A percentile compares a stretch with the other conserved stretches of the same genome.
phyloP scores from a whole-genome alignment of 2,797 vertebrate species.

The Philypnodon macrostomus region DNA sequence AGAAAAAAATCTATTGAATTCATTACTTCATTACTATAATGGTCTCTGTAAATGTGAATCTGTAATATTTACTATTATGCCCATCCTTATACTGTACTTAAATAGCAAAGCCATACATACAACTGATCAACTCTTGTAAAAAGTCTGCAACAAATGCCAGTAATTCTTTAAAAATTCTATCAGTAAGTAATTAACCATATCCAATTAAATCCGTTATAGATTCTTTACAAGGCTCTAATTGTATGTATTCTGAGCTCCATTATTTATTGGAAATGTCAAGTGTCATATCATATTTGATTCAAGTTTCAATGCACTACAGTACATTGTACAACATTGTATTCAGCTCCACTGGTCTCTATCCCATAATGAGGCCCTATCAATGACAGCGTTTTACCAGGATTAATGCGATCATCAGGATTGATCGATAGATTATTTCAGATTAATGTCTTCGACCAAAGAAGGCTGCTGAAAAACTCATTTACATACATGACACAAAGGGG shows the following conservation, averaged over 20 bases:
- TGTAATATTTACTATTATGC: too few species aligned
- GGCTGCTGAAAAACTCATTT: conserved; percentile 30
- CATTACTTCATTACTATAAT: too few species aligned
- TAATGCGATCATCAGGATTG: conserved; percentile 54
- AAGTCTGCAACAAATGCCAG: too few species aligned
- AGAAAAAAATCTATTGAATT: too few species aligned
- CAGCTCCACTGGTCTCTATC: conserved; percentile 16
- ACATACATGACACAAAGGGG: conserved; percentile 24
- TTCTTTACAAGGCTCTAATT: neutral
- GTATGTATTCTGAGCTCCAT: conserved; percentile 1
- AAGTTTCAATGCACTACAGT: neutral
- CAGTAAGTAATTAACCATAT: conserved; percentile 1
- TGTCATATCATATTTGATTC: neutral
- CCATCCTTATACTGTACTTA: too few species aligned
- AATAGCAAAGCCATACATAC: too few species aligned
- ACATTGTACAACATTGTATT: conserved; percentile 3
- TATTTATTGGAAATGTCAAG: conserved; percentile 10
- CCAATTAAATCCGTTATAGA: conserved; percentile 2
- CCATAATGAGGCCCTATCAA: conserved; percentile 41
- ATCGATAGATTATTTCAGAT: conserved; percentile 61
- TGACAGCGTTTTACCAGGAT: conserved; percentile 55
- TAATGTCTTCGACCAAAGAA: conserved; percentile 28
- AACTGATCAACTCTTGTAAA: too few species aligned
- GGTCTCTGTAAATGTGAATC: too few species aligned
- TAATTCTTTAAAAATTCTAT: conserved; percentile 5